A percentile compares a stretch with the other conserved stretches of the same genome.
Evolutionary conservation across 2,797 vertebrate species (phyloP).

Genomic region (Pyrocephalus nanus): DNA sequence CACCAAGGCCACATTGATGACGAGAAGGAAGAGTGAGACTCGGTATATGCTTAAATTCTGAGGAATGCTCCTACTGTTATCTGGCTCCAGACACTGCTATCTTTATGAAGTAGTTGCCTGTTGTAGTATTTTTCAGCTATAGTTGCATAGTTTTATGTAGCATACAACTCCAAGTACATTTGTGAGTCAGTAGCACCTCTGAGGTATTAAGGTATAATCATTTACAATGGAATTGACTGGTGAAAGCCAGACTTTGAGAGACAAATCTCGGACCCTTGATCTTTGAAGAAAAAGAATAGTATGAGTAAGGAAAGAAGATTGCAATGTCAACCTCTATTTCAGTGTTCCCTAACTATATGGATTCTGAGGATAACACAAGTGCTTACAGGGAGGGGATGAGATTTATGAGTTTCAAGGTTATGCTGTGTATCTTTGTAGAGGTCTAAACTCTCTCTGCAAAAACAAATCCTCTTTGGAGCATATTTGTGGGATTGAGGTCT

Average conservation of each 20-base stretch:
- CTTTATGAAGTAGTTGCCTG: not conserved
- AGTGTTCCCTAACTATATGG: not conserved
- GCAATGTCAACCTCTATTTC: not conserved
- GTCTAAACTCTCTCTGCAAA: constrained; percentile 33
- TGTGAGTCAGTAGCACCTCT: not conserved
- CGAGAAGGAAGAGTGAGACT: not conserved
- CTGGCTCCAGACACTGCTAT: not conserved
- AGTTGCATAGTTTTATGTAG: not conserved
- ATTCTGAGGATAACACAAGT: not conserved
- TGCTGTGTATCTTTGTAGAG: not conserved
- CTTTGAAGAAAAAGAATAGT: not conserved
- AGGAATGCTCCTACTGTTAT: not conserved
- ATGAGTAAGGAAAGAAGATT: not conserved
- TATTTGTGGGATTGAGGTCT: constrained; percentile 48
- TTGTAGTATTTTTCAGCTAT: not conserved
- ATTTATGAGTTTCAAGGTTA: constrained; percentile 36
- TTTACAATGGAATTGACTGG: not conserved
- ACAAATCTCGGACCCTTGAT: not conserved
- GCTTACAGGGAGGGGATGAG: not conserved
- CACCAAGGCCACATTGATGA: not conserved
- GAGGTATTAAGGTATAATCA: not conserved
- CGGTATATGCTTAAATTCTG: not conserved
- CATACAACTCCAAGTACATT: not conserved
- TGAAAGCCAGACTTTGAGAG: not conserved
- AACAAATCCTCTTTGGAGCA: constrained; percentile 60